A percentile compares a stretch with the other conserved stretches of the same genome.
Evolutionary conservation across 37 sponge, comb jelly and placozoan genomes (phyloP).

Genomic region (Mnemiopsis leidyi): DNA sequence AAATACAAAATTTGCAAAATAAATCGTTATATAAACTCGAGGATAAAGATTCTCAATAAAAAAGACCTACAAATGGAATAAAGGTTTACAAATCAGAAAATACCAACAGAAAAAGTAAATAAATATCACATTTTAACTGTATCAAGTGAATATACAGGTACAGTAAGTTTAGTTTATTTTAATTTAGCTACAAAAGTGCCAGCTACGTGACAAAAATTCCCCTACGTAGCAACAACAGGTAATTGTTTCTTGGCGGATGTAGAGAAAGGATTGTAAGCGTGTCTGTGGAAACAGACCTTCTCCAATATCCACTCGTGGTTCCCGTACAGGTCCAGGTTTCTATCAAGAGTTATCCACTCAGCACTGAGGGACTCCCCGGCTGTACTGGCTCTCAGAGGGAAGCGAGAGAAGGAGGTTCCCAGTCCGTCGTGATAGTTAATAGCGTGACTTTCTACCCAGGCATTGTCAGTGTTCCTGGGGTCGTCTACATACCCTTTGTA

Average conservation of each 20-base stretch:
- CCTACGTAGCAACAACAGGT: neutral
- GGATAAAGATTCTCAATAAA: no score
- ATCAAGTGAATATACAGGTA: no score
- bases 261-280: slow-evolving; percentile 57
- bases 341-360: slow-evolving; percentile 45
- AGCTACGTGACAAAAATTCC: no score
- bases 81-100: no score
- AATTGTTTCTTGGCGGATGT: slow-evolving; percentile 31
- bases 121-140: no score
- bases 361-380: neutral
- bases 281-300: slow-evolving; percentile 61
- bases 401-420: slow-evolving; percentile 48
- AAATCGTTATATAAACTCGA: no score
- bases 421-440: slow-evolving; percentile 65
- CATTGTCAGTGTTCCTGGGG: slow-evolving; percentile 60
- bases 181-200: no score
- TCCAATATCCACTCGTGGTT: slow-evolving; percentile 65
- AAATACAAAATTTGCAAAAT: no score
- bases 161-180: no score
- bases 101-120: no score
- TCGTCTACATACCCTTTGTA: slow-evolving; percentile 62
- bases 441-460: slow-evolving; percentile 41
- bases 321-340: slow-evolving; percentile 38
- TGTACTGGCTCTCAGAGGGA: slow-evolving; percentile 13
- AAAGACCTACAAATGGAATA: no score